These are phyloP conservation scores for Pica pica DNA, from an alignment of 2,113 vertebrate genomes.

Conservation along the genomic window DNA sequence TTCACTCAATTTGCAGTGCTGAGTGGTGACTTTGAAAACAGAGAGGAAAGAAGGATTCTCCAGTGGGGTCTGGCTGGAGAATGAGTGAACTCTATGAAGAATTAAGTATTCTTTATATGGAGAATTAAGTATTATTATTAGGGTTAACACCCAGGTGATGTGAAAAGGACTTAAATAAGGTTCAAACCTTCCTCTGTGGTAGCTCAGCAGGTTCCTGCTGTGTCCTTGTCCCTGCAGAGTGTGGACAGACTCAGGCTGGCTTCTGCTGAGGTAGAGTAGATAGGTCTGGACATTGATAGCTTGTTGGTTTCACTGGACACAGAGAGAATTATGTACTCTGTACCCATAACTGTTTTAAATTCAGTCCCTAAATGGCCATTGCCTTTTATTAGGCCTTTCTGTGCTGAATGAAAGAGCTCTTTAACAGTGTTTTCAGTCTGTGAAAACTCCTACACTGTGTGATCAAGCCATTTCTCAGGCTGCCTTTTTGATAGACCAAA, in stretches of 20 bases:
- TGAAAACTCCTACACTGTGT: conserved; percentile 21
- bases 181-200: not conserved
- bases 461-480: conserved; percentile 26
- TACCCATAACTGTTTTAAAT: not conserved
- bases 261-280: not conserved
- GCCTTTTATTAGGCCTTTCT: conserved; percentile 16
- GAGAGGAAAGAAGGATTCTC: not conserved
- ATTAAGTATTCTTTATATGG: not conserved
- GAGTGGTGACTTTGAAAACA: not conserved
- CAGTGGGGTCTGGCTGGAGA: not conserved
- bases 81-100: not conserved
- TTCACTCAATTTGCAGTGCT: not conserved
- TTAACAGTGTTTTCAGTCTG: not conserved
- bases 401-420: conserved; percentile 7
- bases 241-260: not conserved
- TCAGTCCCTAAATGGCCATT: not conserved
- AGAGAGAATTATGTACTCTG: not conserved
- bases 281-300: not conserved
- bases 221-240: not conserved
- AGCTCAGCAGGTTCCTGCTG: not conserved
- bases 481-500: conserved; percentile 18
- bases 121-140: not conserved
- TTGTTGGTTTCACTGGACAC: not conserved
- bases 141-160: not conserved
- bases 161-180: not conserved